Evolutionary conservation across 2,113 vertebrate species (phyloP).

Genomic region (Cyprinus carpio): DNA sequence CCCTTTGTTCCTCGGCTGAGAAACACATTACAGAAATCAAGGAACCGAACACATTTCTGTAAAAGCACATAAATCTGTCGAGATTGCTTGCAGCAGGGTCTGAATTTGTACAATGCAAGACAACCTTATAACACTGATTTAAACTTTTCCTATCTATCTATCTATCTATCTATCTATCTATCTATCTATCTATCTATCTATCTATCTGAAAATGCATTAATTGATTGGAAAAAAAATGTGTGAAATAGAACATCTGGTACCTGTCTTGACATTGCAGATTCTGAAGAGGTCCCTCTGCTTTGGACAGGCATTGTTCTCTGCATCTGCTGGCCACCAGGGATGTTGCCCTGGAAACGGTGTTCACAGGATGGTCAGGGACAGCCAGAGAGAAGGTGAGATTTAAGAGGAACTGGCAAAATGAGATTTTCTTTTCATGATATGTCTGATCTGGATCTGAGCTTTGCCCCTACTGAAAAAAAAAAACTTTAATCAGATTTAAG

Average conservation of each 20-base stretch:
- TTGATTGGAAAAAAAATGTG: not conserved
- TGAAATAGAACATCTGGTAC: not conserved
- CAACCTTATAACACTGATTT: not conserved
- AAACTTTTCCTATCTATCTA: not conserved
- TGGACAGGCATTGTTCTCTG: conserved; percentile 63
- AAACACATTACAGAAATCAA: not conserved
- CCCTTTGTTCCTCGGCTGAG: conserved; percentile 1
- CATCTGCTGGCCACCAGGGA: conserved; percentile 72
- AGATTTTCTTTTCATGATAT: not conserved
- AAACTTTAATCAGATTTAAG: not conserved
- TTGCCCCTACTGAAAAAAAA: not conserved
- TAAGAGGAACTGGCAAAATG: conserved; percentile 23
- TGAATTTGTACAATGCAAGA: not conserved
- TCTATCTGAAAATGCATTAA: not conserved
- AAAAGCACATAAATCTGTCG: conserved; percentile 13
- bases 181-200: not conserved
- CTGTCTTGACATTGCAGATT: not conserved
- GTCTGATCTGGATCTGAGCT: not conserved
- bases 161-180: not conserved
- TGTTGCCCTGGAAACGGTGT: conserved; percentile 76
- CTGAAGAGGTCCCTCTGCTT: conserved; percentile 33
- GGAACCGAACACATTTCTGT: not conserved
- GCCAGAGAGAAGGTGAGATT: conserved; percentile 53
- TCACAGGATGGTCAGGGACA: conserved; percentile 63
- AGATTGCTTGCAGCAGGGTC: not conserved